Base-by-base conservation (phyloP, 2,888 invertebrate species). In the Gymnocheta viridis region DNA sequence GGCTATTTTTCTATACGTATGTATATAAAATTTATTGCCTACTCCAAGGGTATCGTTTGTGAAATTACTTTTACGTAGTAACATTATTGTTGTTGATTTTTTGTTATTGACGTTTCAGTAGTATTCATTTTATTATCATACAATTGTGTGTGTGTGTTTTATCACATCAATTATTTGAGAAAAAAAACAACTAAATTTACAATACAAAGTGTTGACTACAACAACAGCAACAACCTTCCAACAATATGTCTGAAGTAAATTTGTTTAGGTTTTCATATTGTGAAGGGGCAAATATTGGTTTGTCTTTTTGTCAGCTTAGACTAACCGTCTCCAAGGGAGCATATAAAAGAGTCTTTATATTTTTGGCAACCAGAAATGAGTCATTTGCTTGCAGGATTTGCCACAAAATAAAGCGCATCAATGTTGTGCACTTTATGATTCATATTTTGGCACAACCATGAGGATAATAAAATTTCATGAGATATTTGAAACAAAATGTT, bases 361-460 rank as follows among this genome's bases (percentile, higher is more conserved):
- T 72, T 73, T 67, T 82, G 58, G 41, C 64, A 38, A 19, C 62
- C 38, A 78, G 14, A 44, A 49, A 69, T 74, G 62, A 78, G 54
- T 78, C 56, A 73, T 72, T 35, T 35, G 60, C 29, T 62, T 32
- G 38, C 19, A 35, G 32, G 12, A 44, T 32, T 51, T 51, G 22
- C 60, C 67, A 72, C 38, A 49, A 38, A 80, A 35, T 24, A 9
- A 51, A 72, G 27, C 60, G 19, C 44, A 72, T 69, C 22, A 51
- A 72, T 54, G 24, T 27, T 67, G 17, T 56, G 58, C 1, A 12
- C 24, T 74, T 79, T 58, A 79, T 82, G 82, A 77, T 66, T 77
- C 70, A 77, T 64, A 17, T 64, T 54, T 73, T 80, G 44, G 41
- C 73, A n/a, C n/a, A 72, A 41, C 22, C 10, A 14, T 22, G 22